phyloP scores from a whole-genome alignment of 2,797 vertebrate genomes.

The Molossus molossus region DNA sequence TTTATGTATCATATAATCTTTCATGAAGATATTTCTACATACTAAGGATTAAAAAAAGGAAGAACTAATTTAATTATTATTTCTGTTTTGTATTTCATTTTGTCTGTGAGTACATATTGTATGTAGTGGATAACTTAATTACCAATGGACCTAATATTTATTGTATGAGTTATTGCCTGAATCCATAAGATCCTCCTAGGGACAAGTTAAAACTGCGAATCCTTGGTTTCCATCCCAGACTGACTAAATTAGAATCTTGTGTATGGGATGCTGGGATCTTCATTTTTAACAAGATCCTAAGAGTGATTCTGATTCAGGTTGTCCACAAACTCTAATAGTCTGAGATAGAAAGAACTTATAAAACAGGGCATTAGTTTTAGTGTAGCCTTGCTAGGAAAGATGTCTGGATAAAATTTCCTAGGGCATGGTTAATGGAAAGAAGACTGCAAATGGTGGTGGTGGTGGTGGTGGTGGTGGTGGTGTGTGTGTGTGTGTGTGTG shows the following conservation, averaged over 20 bases:
- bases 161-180: neutral
- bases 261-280: neutral
- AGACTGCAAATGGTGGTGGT: neutral
- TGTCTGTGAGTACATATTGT: neutral
- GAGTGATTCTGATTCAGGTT: constrained; percentile 1
- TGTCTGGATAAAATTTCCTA: neutral
- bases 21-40: neutral
- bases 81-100: constrained; percentile 41
- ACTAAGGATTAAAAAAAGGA: neutral
- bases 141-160: neutral
- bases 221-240: neutral
- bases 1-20: neutral
- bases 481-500: neutral
- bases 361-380: neutral
- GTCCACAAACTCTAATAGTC: neutral
- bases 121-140: neutral
- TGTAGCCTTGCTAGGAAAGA: neutral
- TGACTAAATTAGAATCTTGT: constrained; percentile 12
- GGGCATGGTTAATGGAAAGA: constrained; percentile 40
- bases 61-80: neutral
- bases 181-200: neutral
- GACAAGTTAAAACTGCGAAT: neutral
- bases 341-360: neutral
- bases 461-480: neutral
- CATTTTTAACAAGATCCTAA: constrained; percentile 17